Evolutionary conservation across 2,888 invertebrate genomes (phyloP).

Genomic region (Andrena hattorfiana): DNA sequence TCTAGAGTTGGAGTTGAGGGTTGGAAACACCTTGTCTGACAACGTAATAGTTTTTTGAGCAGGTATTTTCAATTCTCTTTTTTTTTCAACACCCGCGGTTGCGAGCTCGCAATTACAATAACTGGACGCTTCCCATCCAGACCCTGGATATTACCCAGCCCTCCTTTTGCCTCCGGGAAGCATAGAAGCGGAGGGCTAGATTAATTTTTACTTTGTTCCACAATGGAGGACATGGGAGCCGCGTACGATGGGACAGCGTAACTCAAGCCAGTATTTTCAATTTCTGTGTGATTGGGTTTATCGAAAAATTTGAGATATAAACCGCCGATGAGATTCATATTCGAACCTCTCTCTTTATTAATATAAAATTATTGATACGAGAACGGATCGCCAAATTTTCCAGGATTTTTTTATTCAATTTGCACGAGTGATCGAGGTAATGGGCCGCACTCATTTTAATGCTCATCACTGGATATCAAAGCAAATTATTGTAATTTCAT

Average conservation of each 20-base stretch:
- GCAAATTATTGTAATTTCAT: not conserved
- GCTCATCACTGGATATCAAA: not conserved
- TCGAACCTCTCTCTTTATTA: not conserved
- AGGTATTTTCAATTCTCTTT: no score
- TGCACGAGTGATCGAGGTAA: not conserved
- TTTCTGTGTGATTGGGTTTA: not conserved
- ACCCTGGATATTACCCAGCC: no score
- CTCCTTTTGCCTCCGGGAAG: not conserved
- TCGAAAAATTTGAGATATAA: not conserved
- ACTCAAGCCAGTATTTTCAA: not conserved
- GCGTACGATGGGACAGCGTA: not conserved
- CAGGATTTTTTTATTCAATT: not conserved
- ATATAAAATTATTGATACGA: not conserved
- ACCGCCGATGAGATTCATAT: not conserved
- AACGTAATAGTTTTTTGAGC: no score
- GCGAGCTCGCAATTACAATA: not conserved
- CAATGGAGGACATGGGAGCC: not conserved
- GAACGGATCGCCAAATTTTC: not conserved
- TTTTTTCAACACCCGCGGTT: no score
- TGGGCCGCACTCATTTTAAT: not conserved
- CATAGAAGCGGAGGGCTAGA: not conserved
- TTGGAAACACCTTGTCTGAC: no score
- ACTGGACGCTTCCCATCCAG: no score
- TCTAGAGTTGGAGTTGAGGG: no score
- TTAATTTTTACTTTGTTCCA: not conserved